These are phyloP conservation scores for Petroica traversi DNA, from an alignment of 2,113 vertebrate species.

Conservation along the genomic window DNA sequence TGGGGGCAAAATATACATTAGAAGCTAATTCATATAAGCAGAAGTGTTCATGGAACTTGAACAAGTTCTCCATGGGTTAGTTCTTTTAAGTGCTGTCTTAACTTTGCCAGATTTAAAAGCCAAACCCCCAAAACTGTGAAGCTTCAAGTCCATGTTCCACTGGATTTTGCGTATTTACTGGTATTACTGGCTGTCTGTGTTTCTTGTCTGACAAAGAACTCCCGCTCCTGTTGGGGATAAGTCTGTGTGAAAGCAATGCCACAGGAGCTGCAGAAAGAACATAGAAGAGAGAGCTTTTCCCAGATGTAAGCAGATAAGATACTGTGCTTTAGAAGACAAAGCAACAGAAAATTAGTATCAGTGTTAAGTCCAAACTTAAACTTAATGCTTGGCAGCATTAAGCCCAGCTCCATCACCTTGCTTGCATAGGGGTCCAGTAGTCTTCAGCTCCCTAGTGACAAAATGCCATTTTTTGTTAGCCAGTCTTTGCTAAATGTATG, in stretches of 20 bases:
- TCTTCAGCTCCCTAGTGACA: too few relatives aligned
- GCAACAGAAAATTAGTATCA: background rate
- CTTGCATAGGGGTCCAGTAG: background rate
- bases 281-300: background rate
- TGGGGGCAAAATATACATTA: background rate
- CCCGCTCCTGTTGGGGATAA: background rate
- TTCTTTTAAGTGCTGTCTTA: background rate
- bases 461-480: background rate
- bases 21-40: background rate
- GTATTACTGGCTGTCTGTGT: background rate
- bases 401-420: background rate
- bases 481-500: background rate
- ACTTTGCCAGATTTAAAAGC: background rate
- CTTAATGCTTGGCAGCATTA: background rate
- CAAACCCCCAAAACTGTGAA: background rate
- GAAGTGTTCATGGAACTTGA: background rate
- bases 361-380: background rate
- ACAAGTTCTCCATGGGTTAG: background rate
- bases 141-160: fast-evolving
- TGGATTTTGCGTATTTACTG: background rate
- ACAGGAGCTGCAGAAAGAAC: background rate
- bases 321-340: background rate
- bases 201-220: background rate
- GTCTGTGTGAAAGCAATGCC: background rate
- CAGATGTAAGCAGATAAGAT: background rate